Evolutionary conservation across 1,140 invertebrate species (phyloP), one percentile per base, ranked within the genome.

Genomic region (Lycorma delicatula): DNA sequence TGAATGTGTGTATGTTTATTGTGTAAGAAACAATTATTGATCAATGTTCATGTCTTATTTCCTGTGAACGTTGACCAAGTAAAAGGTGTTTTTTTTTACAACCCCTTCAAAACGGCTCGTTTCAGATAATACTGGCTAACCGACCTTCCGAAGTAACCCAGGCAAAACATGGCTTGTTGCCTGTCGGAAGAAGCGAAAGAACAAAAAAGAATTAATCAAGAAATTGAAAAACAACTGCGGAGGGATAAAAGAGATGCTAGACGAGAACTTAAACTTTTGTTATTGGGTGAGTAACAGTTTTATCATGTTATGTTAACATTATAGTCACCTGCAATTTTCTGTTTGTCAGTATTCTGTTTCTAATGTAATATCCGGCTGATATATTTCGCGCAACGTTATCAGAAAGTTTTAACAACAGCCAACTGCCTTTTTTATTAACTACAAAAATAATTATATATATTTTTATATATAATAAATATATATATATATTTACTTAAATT

Each of bases 121-220:
- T 60, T 58, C 54, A 69, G 65, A 70, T 71, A 73, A 73, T 70
- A 73, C 67, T 62, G 65, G 67, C 65, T 66, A 61, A 63, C 58
- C 64, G 59, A 60, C 67, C 67, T 64, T 66, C 60, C 60, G 64
- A 60, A 65, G 67, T 61, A 65, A 61, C 63, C 64, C 69, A 66
- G 64, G 63, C 66, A 66, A 75, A 86, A 79, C 81, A 98, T 98
- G 95, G 93, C 96, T 86, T 99, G 97, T 85, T 99, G 97, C 84
- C 85, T 99, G 77, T 97, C 93, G 74, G 97, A 98, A 82, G 97
- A 99, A 84, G 95, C 95, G 72, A 96, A 97, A 80, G 97, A 99
- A 83, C 97, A 99, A 81, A 98, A 98, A 83, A 85, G 96, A 75
- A 99, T 99, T 77, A 99, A 99, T 81, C 94, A 98, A 79, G 97